A percentile compares a stretch with the other conserved stretches of the same genome.
These are phyloP conservation scores for Danaus melanippus DNA, from an alignment of 1,140 invertebrate genomes.

Conservation along the genomic window DNA sequence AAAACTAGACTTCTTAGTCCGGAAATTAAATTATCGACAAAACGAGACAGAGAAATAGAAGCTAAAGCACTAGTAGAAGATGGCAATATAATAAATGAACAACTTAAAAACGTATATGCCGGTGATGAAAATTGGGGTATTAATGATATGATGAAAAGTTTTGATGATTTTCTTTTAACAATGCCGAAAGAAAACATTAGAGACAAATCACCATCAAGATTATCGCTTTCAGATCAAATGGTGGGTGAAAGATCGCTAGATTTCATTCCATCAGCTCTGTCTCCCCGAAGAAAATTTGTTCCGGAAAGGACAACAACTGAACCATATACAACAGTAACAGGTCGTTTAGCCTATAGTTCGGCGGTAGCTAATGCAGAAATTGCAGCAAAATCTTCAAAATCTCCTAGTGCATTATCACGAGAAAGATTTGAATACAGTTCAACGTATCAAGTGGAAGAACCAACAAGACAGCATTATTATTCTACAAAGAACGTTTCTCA, in stretches of 20 bases:
- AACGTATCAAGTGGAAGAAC: constrained; percentile 52
- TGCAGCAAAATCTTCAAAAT: constrained; percentile 65
- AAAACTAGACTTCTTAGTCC: constrained; percentile 78
- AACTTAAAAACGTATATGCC: constrained; percentile 78
- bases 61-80: constrained; percentile 75
- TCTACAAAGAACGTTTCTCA: constrained; percentile 43
- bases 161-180: constrained; percentile 72
- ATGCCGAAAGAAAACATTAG: constrained; percentile 54
- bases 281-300: constrained; percentile 71
- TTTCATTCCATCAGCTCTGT: constrained; percentile 66
- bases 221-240: constrained; percentile 70
- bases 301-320: constrained; percentile 71
- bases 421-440: constrained; percentile 66
- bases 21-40: constrained; percentile 59
- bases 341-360: constrained; percentile 74
- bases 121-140: constrained; percentile 83
- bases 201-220: constrained; percentile 73
- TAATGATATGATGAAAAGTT: constrained; percentile 74
- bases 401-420: constrained; percentile 63
- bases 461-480: constrained; percentile 50
- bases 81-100: constrained; percentile 79
- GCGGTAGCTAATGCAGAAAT: constrained; percentile 74
- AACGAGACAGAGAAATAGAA: constrained; percentile 71
- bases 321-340: constrained; percentile 74
- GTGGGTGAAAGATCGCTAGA: constrained; percentile 72